A percentile compares a stretch with the other conserved stretches of the same genome.
Evolutionary conservation across 1,140 invertebrate genomes (phyloP).

Genomic region (Trachymyrmex cornetzi): DNA sequence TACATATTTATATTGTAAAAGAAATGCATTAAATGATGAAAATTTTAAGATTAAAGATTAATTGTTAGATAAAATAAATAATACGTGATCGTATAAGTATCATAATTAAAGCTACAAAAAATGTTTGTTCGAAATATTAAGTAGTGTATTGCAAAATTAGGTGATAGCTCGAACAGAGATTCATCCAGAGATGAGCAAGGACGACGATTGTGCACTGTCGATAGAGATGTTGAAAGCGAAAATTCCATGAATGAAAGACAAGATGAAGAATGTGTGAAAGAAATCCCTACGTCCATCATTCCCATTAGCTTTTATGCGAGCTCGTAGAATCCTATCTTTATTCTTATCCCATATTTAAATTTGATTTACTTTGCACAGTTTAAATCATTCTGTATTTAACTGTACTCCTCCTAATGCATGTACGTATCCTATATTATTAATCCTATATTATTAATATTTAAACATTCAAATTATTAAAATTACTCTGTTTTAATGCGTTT

Average conservation of each 20-base stretch:
- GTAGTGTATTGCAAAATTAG: slow-evolving; percentile 65
- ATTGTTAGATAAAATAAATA: not conserved
- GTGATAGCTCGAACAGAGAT: slow-evolving; percentile 74
- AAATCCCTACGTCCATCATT: slow-evolving; percentile 58
- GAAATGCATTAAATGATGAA: not conserved
- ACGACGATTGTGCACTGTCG: slow-evolving; percentile 52
- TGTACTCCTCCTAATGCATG: not conserved
- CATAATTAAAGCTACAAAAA: not conserved
- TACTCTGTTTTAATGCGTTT: not conserved
- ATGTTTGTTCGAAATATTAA: not conserved
- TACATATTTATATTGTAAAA: not conserved
- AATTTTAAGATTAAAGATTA: not conserved
- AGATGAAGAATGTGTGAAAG: slow-evolving; percentile 72
- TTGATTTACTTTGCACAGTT: not conserved
- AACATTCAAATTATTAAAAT: slow-evolving; percentile 8
- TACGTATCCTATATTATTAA: not conserved
- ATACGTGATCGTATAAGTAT: not conserved
- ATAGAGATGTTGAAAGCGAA: slow-evolving; percentile 72
- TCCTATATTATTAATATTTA: not conserved
- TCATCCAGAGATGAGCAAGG: slow-evolving; percentile 51
- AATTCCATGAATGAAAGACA: slow-evolving; percentile 74
- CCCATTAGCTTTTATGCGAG: slow-evolving; percentile 52
- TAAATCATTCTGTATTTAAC: slow-evolving; percentile 20
- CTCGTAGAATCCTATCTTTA: slow-evolving; percentile 23
- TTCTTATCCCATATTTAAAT: slow-evolving; percentile 9